phyloP scores from a whole-genome alignment of 2,888 invertebrate species.

The Kuschelorhynchus macadamiae region DNA sequence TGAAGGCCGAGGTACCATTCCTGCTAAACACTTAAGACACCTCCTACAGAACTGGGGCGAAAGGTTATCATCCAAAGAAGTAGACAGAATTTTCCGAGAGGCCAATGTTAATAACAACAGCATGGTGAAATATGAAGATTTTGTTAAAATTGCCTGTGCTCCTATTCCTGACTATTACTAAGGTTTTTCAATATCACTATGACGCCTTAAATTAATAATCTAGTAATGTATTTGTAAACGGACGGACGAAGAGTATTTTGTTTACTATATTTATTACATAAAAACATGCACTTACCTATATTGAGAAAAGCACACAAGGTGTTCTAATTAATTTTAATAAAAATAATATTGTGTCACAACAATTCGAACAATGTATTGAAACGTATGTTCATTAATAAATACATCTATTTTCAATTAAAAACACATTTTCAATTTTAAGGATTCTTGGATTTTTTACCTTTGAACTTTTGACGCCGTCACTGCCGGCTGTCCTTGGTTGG shows the following conservation, averaged over 20 bases:
- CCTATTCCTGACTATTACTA: constrained; percentile 94
- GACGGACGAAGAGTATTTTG: constrained; percentile 6
- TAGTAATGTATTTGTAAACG: constrained; percentile 9
- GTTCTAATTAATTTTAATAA: not conserved
- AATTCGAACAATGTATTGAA: not conserved
- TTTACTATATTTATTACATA: constrained; percentile 28
- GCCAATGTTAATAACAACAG: constrained; percentile 88
- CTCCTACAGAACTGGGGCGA: constrained; percentile 95
- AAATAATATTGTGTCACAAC: not conserved
- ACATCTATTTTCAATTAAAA: too few relatives aligned
- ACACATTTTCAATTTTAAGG: not conserved
- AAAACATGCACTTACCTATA: constrained; percentile 19
- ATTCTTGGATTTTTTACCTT: constrained; percentile 13
- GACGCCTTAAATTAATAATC: not conserved
- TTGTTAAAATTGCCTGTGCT: constrained; percentile 92
- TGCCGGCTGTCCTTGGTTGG: too few relatives aligned
- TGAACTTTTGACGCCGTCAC: constrained; percentile 24
- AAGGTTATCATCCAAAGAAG: constrained; percentile 82
- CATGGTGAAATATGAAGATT: constrained; percentile 89
- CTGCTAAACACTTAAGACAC: constrained; percentile 86
- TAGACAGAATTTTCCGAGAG: constrained; percentile 92
- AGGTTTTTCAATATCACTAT: not conserved
- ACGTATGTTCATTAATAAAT: too few relatives aligned
- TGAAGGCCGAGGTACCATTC: constrained; percentile 80
- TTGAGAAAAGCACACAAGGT: constrained; percentile 1